Evolutionary conservation across 1,140 invertebrate species (phyloP), one percentile per base, ranked within the genome.

Genomic region (Microplitis demolitor): DNA sequence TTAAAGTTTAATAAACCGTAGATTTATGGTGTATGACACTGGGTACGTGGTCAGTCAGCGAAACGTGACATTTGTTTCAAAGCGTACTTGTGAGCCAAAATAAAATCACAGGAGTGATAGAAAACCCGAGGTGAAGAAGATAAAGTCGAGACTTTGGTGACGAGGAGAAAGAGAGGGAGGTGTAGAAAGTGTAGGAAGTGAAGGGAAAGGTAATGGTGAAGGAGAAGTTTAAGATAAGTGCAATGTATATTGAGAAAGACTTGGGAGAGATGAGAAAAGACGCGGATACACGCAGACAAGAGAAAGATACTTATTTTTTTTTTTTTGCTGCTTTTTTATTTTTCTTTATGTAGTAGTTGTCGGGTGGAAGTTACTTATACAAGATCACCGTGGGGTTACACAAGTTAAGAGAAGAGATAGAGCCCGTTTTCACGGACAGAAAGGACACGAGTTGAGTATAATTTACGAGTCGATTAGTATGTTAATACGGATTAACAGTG

Each of bases 381-480:
- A 33, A 71, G 60, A 71, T 35, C 31, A 64, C n/a, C 33, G 62
- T 63, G 37, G 70, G 51, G 62, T 45, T 45, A 45, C 39, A 45
- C 39, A 11, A 45, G 39, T 45, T 45, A 45, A 45, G 39, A 45
- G 39, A 11, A 71, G 64, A 64, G 16, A 9, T 16, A 35, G 63
- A 66, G 71, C 68, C 64, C 68, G 51, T 76, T 74, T 74, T 73
- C 74, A 76, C 78, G 64, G 71, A 63, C 66, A 56, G 69, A 73
- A 74, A 72, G 75, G 73, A 78, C 72, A 73, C 76, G 71, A 72
- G 62, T 66, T 68, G 66, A 67, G 51, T 37, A 71, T 71, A 75
- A 79, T 80, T 82, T 81, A 82, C 78, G 78, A 82, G 74, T 77
- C 79, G 78, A 81, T 80, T 81, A 82, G 76, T 78, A 82, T 80